These are phyloP conservation scores for Chiridota heheva DNA, from an alignment of 35 echinoderm and acorn worm species.

Conservation along the genomic window DNA sequence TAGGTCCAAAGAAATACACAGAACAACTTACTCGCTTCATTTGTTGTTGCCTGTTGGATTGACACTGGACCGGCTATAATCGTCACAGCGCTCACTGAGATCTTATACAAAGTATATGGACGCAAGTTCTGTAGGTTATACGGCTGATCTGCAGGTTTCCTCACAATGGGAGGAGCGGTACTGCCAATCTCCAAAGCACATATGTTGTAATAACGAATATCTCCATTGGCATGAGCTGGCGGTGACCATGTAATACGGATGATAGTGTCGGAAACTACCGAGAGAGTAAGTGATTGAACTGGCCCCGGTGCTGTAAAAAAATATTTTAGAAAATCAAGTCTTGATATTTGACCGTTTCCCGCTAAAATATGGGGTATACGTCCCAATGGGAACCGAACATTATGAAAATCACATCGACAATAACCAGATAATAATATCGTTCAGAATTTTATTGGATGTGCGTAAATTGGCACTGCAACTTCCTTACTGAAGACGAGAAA, in stretches of 20 bases:
- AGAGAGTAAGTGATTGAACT: constrained; percentile 25
- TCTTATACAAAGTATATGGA: constrained; percentile 52
- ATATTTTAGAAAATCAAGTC: background rate
- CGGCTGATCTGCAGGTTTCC: background rate
- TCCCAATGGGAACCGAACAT: background rate
- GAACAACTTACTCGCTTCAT: constrained; percentile 35
- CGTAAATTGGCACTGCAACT: background rate
- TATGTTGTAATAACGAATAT: constrained; percentile 38
- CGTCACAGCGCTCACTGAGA: constrained; percentile 41
- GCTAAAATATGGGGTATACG: background rate
- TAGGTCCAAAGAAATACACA: background rate
- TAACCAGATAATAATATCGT: background rate
- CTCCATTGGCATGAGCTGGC: constrained; percentile 45
- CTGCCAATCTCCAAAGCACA: background rate
- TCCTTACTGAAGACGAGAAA: too few relatives aligned
- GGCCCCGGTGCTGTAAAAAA: constrained; percentile 49
- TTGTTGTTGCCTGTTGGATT: background rate
- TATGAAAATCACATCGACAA: background rate
- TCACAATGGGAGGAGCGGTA: background rate
- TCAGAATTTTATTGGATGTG: background rate
- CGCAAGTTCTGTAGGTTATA: background rate
- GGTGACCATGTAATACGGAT: constrained; percentile 40
- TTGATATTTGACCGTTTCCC: background rate
- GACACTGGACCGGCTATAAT: constrained; percentile 11
- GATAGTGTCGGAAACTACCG: background rate